Base-by-base conservation (phyloP, 2,888 invertebrate species). In the Ametastegia equiseti region DNA sequence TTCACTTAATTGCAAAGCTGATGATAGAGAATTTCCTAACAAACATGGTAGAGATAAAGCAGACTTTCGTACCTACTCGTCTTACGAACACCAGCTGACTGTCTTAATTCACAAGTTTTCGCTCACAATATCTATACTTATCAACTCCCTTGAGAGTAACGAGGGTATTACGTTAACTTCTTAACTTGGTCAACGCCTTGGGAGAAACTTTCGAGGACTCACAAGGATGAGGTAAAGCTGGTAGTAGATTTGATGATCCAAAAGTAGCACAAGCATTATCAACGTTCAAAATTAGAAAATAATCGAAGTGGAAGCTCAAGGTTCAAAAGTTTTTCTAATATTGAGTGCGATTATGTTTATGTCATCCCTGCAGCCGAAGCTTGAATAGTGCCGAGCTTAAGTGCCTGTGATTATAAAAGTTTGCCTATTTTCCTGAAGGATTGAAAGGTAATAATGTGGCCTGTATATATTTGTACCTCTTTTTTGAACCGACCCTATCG, bases 321-420 rank as follows among this genome's bases (percentile, higher is more conserved):
- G 39, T 67, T 63, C 33, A 39, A 39, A 27, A 39, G 65, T 2
- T 39, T 67, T 67, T 67, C n/a, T 67, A 67, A 67, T 19, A 39
- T 19, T 67, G 2, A 19, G 19, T 19, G 13, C 19, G 36, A 67
- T 39, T 27, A 67, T n/a, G n/a, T n/a, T n/a, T n/a, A 19, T n/a
- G 65, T 39, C 39, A 60, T 60, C 60, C 30, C 11, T 23, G 30
- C 60, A 3, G 60, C 23, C 23, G 13, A 3, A 6, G 4, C 60
- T 60, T 60, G 30, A 30, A 13, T 30, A n/a, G 19, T 19, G 65
- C 39, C 19, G 19, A 39, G 36, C 30, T 71, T 47, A 27, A 47
- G 47, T 9, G 42, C 23, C 15, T 47, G 45, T 71, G 47, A 71
- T 71, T 71, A 71, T 71, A 71, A 71, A 71, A 71, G 71, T 71